Percentiles rank a stretch among this genome's conserved stretches.
phyloP scores from a whole-genome alignment of 1,140 invertebrate genomes.

The Mamestra configurata region DNA sequence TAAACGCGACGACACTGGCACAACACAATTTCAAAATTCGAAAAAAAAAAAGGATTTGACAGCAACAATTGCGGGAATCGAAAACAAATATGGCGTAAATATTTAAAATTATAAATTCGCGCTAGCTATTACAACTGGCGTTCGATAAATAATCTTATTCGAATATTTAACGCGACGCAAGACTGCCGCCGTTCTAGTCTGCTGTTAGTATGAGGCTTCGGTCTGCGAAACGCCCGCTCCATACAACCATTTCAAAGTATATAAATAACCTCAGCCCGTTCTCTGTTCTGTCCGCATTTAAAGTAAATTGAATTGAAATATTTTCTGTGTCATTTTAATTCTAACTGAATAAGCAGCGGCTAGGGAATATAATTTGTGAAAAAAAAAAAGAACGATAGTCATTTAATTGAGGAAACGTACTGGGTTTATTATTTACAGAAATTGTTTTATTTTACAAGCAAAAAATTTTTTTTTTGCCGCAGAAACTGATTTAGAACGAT shows the following conservation, averaged over 20 bases:
- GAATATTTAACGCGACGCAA: slow-evolving; percentile 37
- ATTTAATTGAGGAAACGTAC: not conserved
- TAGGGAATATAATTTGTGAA: not conserved
- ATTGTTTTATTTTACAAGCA: too few relatives aligned
- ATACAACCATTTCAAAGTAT: slow-evolving; percentile 55
- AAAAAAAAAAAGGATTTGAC: slow-evolving; percentile 34
- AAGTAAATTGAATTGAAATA: slow-evolving; percentile 52
- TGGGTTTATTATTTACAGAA: not conserved
- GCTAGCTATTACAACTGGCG: slow-evolving; percentile 32
- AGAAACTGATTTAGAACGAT: not conserved
- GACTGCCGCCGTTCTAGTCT: slow-evolving; percentile 48
- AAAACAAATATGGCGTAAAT: slow-evolving; percentile 42
- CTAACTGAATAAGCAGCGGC: not conserved
- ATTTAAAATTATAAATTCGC: slow-evolving; percentile 6
- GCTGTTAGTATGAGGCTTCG: slow-evolving; percentile 48
- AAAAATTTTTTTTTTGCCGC: not conserved
- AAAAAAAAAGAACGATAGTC: not conserved
- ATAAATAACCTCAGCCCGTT: slow-evolving; percentile 47
- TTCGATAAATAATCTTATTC: slow-evolving; percentile 54
- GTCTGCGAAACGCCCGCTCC: slow-evolving; percentile 47
- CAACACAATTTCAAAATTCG: not conserved
- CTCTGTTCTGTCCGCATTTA: slow-evolving; percentile 45
- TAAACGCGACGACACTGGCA: slow-evolving; percentile 44
- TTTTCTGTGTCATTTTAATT: slow-evolving; percentile 38
- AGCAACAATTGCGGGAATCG: slow-evolving; percentile 10